These are phyloP conservation scores for Engystomops pustulosus DNA, from an alignment of 2,113 vertebrate species.

Conservation along the genomic window DNA sequence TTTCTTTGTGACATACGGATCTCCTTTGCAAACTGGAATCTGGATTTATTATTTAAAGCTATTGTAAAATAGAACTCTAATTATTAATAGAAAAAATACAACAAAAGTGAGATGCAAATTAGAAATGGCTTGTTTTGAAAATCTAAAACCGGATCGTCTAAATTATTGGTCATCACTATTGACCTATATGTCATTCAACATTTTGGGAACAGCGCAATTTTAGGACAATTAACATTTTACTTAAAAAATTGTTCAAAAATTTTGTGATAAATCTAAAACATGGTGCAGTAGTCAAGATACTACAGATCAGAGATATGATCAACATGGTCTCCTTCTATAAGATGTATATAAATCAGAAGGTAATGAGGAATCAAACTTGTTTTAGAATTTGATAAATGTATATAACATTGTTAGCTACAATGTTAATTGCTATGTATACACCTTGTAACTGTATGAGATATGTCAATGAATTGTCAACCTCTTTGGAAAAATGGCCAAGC, in stretches of 20 bases:
- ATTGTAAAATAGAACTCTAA: neutral
- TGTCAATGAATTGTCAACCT: neutral
- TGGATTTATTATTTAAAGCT: neutral
- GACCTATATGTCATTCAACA: too few species aligned
- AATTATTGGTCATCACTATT: too few species aligned
- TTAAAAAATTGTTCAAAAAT: too few species aligned
- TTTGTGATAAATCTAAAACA: too few species aligned
- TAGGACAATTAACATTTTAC: too few species aligned
- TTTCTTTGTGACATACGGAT: conserved; percentile 15
- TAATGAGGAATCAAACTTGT: neutral
- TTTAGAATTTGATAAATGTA: neutral
- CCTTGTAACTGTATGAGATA: neutral
- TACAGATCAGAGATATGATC: neutral
- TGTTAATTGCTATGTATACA: neutral
- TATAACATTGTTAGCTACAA: neutral
- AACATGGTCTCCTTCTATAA: neutral
- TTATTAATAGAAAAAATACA: too few species aligned
- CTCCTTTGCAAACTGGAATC: neutral
- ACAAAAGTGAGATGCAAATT: too few species aligned
- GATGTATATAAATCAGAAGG: neutral
- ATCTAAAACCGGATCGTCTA: too few species aligned
- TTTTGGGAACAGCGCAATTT: too few species aligned
- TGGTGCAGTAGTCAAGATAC: too few species aligned
- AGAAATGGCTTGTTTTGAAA: too few species aligned
- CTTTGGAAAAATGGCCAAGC: neutral